phyloP scores from a whole-genome alignment of 2,888 invertebrate species.

The Eretmocerus hayati region DNA sequence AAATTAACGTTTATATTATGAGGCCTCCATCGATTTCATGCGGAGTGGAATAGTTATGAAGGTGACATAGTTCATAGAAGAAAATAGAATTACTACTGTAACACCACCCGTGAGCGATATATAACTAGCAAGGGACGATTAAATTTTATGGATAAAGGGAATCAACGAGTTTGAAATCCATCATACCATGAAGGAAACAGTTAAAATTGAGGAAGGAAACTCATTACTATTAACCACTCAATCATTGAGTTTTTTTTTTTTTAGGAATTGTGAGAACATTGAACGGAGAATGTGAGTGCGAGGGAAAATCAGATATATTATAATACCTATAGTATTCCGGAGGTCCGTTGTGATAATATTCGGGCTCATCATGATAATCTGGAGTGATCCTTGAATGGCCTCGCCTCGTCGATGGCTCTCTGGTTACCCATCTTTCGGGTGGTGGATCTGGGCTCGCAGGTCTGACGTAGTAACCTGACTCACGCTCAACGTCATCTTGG shows the following conservation, averaged over 20 bases:
- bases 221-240: too few species aligned
- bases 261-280: too few species aligned
- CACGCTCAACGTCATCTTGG: conserved; percentile 69
- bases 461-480: conserved; percentile 65
- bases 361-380: conserved; percentile 40
- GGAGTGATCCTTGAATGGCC: conserved; percentile 40
- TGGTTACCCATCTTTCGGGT: conserved; percentile 41
- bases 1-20: not conserved
- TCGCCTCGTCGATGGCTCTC: conserved; percentile 33
- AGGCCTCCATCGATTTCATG: not conserved
- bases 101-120: too few species aligned
- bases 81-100: too few species aligned
- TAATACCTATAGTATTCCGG: conserved; percentile 43
- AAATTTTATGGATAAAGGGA: too few species aligned
- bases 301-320: not conserved
- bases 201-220: too few species aligned
- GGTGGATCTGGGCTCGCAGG: conserved; percentile 57
- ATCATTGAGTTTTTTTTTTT: too few species aligned
- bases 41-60: not conserved
- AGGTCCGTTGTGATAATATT: conserved; percentile 37
- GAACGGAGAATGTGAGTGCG: not conserved
- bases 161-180: too few species aligned
- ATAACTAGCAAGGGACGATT: too few species aligned
- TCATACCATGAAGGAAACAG: too few species aligned
- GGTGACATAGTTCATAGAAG: too few species aligned